A percentile compares a stretch with the other conserved stretches of the same genome.
phyloP scores from a whole-genome alignment of 2,113 vertebrate genomes.

The Bufo bufo region DNA sequence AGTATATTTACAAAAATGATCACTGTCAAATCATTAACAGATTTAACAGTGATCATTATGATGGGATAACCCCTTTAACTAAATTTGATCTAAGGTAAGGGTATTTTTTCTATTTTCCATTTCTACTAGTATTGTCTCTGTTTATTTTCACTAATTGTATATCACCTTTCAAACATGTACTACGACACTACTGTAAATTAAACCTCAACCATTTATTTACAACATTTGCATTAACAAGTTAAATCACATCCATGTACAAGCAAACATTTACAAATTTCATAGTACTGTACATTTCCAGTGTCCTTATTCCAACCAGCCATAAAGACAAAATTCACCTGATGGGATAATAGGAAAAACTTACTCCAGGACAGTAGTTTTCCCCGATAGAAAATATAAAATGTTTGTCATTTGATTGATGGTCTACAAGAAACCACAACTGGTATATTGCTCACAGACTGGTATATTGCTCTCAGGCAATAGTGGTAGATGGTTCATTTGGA shows the following conservation, averaged over 20 bases:
- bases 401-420: not conserved
- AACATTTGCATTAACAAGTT: not conserved
- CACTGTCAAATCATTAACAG: too few species aligned
- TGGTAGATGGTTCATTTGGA: constrained; percentile 57
- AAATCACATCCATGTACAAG: not conserved
- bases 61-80: too few species aligned
- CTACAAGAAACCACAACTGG: not conserved
- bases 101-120: too few species aligned
- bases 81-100: too few species aligned
- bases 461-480: not conserved
- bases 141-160: not conserved
- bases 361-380: not conserved
- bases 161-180: not conserved
- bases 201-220: not conserved
- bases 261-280: not conserved
- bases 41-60: too few species aligned
- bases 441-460: too few species aligned
- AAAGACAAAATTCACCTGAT: not conserved
- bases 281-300: not conserved
- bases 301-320: not conserved
- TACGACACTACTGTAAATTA: not conserved
- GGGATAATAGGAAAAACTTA: not conserved
- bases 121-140: not conserved
- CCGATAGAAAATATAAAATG: not conserved
- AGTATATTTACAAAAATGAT: too few species aligned